Conservation (phyloP, 2,888 invertebrate species). For the Ormyrus rosae region DNA sequence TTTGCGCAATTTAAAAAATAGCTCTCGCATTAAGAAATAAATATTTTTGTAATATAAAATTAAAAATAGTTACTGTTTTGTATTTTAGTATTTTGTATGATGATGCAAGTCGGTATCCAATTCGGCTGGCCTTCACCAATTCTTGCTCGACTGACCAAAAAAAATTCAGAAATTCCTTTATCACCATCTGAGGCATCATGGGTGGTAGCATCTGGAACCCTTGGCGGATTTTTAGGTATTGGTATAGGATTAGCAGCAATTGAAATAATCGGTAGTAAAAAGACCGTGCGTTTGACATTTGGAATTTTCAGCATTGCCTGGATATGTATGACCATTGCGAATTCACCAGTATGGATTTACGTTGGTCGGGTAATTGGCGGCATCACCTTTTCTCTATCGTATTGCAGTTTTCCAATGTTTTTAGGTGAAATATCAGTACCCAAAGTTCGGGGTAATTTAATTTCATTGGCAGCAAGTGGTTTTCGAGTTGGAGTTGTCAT, state of each 20-base stretch:
- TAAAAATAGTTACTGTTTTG: neutral
- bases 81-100: conserved; percentile 61
- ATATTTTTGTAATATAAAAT: too few species aligned
- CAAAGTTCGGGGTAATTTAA: conserved; percentile 67
- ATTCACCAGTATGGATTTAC: too few species aligned
- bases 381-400: too few species aligned
- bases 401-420: conserved; percentile 59
- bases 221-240: conserved; percentile 13
- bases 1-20: too few species aligned
- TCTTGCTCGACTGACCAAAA: conserved; percentile 50
- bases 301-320: too few species aligned
- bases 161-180: conserved; percentile 29
- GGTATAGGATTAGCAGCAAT: conserved; percentile 48
- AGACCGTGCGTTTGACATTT: too few species aligned
- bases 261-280: too few species aligned
- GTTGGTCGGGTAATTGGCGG: too few species aligned
- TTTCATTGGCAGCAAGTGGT: conserved; percentile 65
- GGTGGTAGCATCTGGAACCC: conserved; percentile 61
- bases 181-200: conserved; percentile 62
- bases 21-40: too few species aligned
- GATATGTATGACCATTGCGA: too few species aligned
- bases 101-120: conserved; percentile 61
- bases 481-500: conserved; percentile 65
- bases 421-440: conserved; percentile 65
- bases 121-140: conserved; percentile 69